These are phyloP conservation scores for Clusia tigrina DNA, from an alignment of 2,888 invertebrate species.

Conservation along the genomic window DNA sequence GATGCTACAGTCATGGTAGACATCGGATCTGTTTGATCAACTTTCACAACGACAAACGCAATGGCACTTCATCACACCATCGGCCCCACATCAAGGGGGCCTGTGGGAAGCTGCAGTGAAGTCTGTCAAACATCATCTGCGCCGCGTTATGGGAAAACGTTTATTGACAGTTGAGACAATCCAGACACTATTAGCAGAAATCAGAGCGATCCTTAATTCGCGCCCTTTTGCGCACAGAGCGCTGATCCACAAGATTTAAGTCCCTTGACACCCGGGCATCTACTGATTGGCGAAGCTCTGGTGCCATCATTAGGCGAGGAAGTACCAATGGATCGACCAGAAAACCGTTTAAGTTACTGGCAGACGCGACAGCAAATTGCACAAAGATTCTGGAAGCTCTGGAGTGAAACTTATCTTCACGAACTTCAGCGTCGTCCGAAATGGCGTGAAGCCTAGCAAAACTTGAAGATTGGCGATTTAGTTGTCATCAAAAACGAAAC, in stretches of 20 bases:
- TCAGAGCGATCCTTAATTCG: conserved; percentile 32
- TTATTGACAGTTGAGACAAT: conserved; percentile 38
- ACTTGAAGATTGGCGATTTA: too few species aligned
- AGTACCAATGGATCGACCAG: conserved; percentile 17
- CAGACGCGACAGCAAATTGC: too few species aligned
- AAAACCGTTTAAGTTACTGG: too few species aligned
- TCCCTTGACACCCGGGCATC: conserved; percentile 10
- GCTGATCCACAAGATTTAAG: conserved; percentile 16
- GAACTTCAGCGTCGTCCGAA: too few species aligned
- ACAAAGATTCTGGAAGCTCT: too few species aligned
- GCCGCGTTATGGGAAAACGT: conserved; percentile 15
- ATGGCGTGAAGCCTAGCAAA: too few species aligned
- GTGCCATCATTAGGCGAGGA: conserved; percentile 22
- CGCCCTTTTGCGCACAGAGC: conserved; percentile 17
- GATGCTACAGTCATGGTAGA: conserved; percentile 18
- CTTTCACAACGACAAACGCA: conserved; percentile 14
- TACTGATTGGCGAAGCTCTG: conserved; percentile 9
- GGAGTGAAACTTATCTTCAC: too few species aligned
- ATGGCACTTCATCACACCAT: conserved; percentile 39
- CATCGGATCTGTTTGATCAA: conserved; percentile 15
- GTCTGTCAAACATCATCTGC: conserved; percentile 25
- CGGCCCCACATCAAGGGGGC: conserved; percentile 24
- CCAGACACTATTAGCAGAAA: conserved; percentile 39
- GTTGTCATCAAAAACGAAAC: too few species aligned
- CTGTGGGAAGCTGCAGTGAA: conserved; percentile 14